Evolutionary conservation across 1,140 invertebrate genomes (phyloP).

Genomic region (Apocrypta bakeri): DNA sequence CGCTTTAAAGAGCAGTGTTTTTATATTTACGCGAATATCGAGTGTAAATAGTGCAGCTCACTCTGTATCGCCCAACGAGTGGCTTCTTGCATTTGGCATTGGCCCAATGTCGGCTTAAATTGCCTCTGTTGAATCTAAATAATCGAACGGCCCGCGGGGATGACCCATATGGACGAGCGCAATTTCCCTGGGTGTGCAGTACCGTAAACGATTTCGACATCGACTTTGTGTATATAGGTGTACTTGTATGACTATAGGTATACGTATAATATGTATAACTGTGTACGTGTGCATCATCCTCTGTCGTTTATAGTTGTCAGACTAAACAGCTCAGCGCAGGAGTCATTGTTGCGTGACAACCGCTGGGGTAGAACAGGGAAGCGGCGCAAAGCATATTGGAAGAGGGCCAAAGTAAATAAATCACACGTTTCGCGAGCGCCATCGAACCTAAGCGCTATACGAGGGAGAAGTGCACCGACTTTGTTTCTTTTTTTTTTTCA

Average conservation of each 20-base stretch:
- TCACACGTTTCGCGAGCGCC: conserved; percentile 19
- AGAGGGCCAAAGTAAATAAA: conserved; percentile 30
- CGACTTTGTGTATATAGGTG: too few species aligned
- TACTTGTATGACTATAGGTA: too few species aligned
- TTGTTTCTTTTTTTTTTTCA: background rate
- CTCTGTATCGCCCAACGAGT: background rate
- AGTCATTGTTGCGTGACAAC: conserved; percentile 25
- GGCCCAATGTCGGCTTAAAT: conserved; percentile 7
- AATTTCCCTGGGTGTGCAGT: background rate
- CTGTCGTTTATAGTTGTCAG: background rate
- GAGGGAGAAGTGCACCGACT: background rate
- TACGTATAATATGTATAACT: too few species aligned
- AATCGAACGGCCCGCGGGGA: conserved; percentile 25
- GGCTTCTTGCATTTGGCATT: background rate
- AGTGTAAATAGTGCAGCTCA: too few species aligned
- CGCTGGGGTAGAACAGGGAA: background rate
- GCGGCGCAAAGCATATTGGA: background rate
- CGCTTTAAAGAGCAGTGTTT: too few species aligned
- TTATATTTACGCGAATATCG: too few species aligned
- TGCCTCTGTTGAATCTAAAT: conserved; percentile 31
- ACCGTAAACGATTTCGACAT: conserved; percentile 24
- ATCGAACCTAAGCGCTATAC: too few species aligned
- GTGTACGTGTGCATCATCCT: background rate
- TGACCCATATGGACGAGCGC: conserved; percentile 9
- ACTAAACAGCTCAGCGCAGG: conserved; percentile 10